Evolutionary conservation across 2,888 invertebrate genomes (phyloP).

Genomic region (Andrena haemorrhoa): DNA sequence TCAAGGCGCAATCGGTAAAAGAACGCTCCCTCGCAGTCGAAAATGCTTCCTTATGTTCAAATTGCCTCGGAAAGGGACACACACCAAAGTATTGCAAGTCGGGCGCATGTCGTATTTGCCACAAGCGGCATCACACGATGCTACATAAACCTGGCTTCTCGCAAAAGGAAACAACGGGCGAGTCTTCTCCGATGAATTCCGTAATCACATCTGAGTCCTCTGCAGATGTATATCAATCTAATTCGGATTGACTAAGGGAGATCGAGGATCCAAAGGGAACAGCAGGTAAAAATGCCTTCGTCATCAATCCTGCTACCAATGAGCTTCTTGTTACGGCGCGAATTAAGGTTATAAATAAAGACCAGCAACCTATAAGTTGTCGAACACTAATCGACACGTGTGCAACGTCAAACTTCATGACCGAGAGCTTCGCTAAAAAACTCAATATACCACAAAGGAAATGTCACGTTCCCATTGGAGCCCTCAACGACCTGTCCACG

Average conservation of each 20-base stretch:
- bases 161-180: not conserved
- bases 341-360: not conserved
- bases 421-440: not conserved
- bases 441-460: not conserved
- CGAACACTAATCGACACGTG: slow-evolving; percentile 4
- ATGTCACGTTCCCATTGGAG: slow-evolving; percentile 4
- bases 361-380: not conserved
- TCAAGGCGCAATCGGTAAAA: not conserved
- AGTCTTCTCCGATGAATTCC: too few relatives aligned
- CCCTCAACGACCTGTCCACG: not conserved
- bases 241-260: not conserved
- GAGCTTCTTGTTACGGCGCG: slow-evolving; percentile 7
- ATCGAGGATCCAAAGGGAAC: not conserved
- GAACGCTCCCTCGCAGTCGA: not conserved
- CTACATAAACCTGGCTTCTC: not conserved
- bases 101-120: not conserved
- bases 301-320: not conserved
- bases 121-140: not conserved
- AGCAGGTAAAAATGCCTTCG: not conserved
- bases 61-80: not conserved
- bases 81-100: not conserved
- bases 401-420: slow-evolving; percentile 20
- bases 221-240: not conserved
- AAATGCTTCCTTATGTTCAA: not conserved
- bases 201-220: too few relatives aligned